Evolutionary conservation across 2,113 vertebrate genomes (phyloP).

Genomic region (Blennius ocellaris): DNA sequence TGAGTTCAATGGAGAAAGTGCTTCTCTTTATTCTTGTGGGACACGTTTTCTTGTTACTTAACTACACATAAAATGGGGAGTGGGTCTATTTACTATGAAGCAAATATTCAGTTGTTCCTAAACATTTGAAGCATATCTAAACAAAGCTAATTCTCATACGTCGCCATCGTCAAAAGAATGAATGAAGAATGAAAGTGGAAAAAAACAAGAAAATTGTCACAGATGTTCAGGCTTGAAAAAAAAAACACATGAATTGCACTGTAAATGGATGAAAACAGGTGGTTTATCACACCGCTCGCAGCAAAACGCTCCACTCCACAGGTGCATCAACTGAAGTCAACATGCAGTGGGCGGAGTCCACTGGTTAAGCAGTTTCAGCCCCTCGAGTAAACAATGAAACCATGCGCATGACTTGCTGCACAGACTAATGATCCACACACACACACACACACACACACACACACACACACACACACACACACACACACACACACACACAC

Average conservation of each 20-base stretch:
- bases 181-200: neutral
- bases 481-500: neutral
- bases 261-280: neutral
- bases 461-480: slow-evolving; percentile 1
- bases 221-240: neutral
- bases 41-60: too few relatives aligned
- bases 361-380: slow-evolving; percentile 18
- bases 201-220: slow-evolving; percentile 2
- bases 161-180: neutral
- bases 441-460: neutral
- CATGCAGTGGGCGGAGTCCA: neutral
- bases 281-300: slow-evolving; percentile 1
- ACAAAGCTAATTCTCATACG: neutral
- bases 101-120: too few relatives aligned
- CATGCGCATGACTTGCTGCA: slow-evolving; percentile 14
- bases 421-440: slow-evolving; percentile 17
- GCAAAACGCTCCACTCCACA: neutral
- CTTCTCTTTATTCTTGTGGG: too few relatives aligned
- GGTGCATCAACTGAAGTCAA: slow-evolving; percentile 4
- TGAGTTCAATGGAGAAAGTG: too few relatives aligned
- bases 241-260: neutral
- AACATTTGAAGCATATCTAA: neutral
- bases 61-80: too few relatives aligned
- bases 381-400: slow-evolving; percentile 21
- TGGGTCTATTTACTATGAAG: too few relatives aligned